Evolutionary conservation across 1,140 invertebrate species (phyloP), one percentile per base, ranked within the genome.

Genomic region (Cryptotermes secundus): DNA sequence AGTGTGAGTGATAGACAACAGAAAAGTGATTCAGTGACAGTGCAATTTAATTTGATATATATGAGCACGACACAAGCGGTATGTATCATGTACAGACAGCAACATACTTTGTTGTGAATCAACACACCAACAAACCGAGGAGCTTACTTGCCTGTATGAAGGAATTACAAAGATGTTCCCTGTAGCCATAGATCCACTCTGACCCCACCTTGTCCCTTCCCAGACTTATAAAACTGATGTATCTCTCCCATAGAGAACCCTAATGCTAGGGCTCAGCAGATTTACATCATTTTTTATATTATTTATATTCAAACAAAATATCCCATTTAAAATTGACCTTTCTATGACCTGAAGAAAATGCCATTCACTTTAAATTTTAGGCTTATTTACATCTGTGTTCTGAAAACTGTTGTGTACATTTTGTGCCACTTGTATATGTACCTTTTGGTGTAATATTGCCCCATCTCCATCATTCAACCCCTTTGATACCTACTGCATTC

Each of bases 361-460:
- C 72, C 81, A 82, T 82, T 81, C 84, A 79, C 84, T 85, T 85
- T 49, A 85, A 81, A 53, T 82, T 85, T 85, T 85, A 85, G 84
- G 84, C 81, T 85, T 85, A 82, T 85, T 85, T 85, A 85, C 81
- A 79, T 79, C 84, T 81, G 83, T 85, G 84, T 85, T 85, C 84
- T 85, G 84, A 82, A n/a, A 85, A 85, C 84, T 85, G 84, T 85
- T 85, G 84, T 85, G 84, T 85, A 83, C 84, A 81, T 85, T 85
- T 83, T 85, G 84, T 85, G 84, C 84, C 81, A 85, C 81, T 82
- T 85, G 81, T 85, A 81, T 85, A 81, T 85, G 84, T 85, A 81
- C 81, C 84, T 85, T 85, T 85, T 85, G 84, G 84, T 85, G 84
- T 85, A 85, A 82, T 82, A 79, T 72, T 42, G 38, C 84, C 81